These are phyloP conservation scores for Disparrhopalites patrizii DNA, from an alignment of 2,888 invertebrate genomes.

Conservation along the genomic window DNA sequence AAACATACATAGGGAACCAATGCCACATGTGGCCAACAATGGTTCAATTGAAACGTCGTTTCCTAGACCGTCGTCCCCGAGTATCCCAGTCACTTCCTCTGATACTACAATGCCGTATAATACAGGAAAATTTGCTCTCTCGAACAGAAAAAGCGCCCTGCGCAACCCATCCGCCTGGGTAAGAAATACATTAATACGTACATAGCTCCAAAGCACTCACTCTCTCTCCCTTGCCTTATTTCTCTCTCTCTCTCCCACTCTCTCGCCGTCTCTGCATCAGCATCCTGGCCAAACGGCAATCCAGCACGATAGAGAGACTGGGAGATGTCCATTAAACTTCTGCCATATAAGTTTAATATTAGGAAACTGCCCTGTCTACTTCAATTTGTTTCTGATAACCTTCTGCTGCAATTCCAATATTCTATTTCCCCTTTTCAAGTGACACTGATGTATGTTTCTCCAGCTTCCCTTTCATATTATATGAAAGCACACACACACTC, in stretches of 20 bases:
- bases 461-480: constrained; percentile 39
- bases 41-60: constrained; percentile 25
- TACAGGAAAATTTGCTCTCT: background rate
- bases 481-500: constrained; percentile 35
- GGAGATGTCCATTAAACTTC: constrained; percentile 34
- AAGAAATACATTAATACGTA: background rate
- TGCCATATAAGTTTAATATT: constrained; percentile 40
- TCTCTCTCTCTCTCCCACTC: constrained; percentile 1
- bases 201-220: background rate
- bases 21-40: constrained; percentile 31
- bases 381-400: constrained; percentile 47
- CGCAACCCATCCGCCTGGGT: background rate
- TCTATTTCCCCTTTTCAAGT: constrained; percentile 43
- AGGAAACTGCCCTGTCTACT: constrained; percentile 39
- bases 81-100: constrained; percentile 10
- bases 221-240: background rate
- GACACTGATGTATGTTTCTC: constrained; percentile 43
- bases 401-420: constrained; percentile 43
- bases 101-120: background rate
- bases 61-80: constrained; percentile 6
- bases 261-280: constrained; percentile 17
- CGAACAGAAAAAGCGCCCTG: background rate
- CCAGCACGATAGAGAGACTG: constrained; percentile 13
- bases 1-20: background rate
- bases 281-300: constrained; percentile 13